phyloP scores from a whole-genome alignment of 2,888 invertebrate genomes.

The Entomobrya proxima region DNA sequence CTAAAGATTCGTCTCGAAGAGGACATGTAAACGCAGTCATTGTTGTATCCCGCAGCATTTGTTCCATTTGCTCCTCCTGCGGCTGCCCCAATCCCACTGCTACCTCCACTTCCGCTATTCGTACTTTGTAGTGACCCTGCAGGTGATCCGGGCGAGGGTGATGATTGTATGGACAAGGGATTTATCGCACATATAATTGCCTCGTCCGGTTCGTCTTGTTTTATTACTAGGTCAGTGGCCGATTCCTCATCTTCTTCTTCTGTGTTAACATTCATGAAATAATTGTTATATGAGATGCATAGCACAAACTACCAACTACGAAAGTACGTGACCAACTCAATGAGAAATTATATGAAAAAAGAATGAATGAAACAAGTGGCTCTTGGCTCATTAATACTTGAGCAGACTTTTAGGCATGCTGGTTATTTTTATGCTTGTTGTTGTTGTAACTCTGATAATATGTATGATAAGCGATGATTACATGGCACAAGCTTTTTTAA shows the following conservation, averaged over 20 bases:
- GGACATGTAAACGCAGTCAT: slow-evolving; percentile 59
- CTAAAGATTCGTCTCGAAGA: slow-evolving; percentile 88
- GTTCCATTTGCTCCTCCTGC: neutral
- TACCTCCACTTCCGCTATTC: slow-evolving; percentile 59
- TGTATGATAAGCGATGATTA: neutral
- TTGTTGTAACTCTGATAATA: neutral
- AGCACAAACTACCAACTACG: neutral
- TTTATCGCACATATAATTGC: slow-evolving; percentile 67
- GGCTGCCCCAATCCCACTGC: slow-evolving; percentile 42
- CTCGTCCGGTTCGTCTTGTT: slow-evolving; percentile 41
- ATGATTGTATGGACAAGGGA: slow-evolving; percentile 59
- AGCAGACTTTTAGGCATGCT: slow-evolving; percentile 4
- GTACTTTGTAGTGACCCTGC: slow-evolving; percentile 64
- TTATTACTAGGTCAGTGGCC: slow-evolving; percentile 47
- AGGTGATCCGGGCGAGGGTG: slow-evolving; percentile 67
- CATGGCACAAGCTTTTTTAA: slow-evolving; percentile 11
- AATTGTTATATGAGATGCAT: neutral
- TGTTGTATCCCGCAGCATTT: slow-evolving; percentile 39
- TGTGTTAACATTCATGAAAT: neutral
- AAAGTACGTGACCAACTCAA: slow-evolving; percentile 35
- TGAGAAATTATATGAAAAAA: neutral
- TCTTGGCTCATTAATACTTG: neutral
- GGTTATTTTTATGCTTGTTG: neutral
- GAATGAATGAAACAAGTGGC: slow-evolving; percentile 38
- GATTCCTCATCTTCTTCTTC: slow-evolving; percentile 13